Percentiles rank a stretch among this genome's conserved stretches.
phyloP scores from a whole-genome alignment of 2,113 vertebrate genomes.

The Cyanoliseus patagonus region DNA sequence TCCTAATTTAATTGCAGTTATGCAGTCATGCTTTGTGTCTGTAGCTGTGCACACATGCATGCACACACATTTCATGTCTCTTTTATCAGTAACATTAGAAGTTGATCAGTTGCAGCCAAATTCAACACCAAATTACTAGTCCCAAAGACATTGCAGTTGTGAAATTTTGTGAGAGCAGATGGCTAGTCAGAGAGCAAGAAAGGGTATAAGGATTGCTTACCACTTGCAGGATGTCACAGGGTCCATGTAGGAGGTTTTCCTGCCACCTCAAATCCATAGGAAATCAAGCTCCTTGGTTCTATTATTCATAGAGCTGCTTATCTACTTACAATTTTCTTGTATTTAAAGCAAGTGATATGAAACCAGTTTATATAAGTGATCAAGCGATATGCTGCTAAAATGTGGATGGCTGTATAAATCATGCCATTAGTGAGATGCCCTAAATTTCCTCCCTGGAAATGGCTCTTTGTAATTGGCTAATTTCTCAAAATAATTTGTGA shows the following conservation, averaged over 20 bases:
- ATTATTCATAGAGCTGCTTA: not conserved
- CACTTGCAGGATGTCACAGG: not conserved
- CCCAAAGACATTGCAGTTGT: not conserved
- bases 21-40: not conserved
- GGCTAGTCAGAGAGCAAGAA: not conserved
- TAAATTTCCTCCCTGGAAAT: conserved; percentile 51
- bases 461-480: conserved; percentile 40
- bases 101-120: not conserved
- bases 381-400: conserved; percentile 8
- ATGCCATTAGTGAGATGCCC: conserved; percentile 9
- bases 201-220: not conserved
- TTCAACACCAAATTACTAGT: not conserved
- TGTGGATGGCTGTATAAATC: conserved; percentile 37
- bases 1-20: not conserved
- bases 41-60: not conserved
- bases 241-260: not conserved
- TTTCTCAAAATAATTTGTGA: conserved; percentile 61
- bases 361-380: conserved; percentile 19
- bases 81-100: not conserved
- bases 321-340: not conserved
- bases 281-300: not conserved
- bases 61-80: not conserved
- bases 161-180: not conserved
- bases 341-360: conserved; percentile 12
- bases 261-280: not conserved